Evolutionary conservation across 1,140 invertebrate species (phyloP).

Genomic region (Drosophila littoralis): DNA sequence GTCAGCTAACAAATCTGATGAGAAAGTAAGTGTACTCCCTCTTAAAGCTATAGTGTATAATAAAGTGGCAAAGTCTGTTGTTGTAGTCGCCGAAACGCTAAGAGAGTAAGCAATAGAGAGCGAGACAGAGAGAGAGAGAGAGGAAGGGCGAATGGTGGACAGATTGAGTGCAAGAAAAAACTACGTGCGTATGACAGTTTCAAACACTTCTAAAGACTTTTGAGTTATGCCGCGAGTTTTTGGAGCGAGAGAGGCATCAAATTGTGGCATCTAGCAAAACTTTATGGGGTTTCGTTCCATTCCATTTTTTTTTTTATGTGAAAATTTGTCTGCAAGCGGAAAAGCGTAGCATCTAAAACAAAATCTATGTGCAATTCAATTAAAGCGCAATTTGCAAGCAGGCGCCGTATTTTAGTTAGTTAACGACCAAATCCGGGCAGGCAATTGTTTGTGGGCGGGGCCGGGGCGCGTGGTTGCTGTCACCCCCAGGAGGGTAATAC

Average conservation of each 20-base stretch:
- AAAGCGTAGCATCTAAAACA: conserved; percentile 17
- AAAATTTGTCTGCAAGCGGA: conserved; percentile 21
- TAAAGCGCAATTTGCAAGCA: conserved; percentile 79
- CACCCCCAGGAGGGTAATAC: neutral
- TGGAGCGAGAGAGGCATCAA: conserved; percentile 35
- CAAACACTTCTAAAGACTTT: conserved; percentile 69
- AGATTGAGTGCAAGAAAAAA: conserved; percentile 21
- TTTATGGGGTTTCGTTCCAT: neutral
- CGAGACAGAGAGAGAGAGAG: conserved; percentile 9
- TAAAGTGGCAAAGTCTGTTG: conserved; percentile 63
- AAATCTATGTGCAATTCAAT: conserved; percentile 81
- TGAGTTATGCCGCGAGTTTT: conserved; percentile 57
- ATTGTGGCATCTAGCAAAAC: conserved; percentile 32
- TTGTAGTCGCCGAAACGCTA: conserved; percentile 19
- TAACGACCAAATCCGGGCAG: conserved; percentile 51
- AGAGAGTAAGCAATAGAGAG: conserved; percentile 10
- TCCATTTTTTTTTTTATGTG: neutral
- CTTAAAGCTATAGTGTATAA: conserved; percentile 9
- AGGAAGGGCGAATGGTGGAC: conserved; percentile 2
- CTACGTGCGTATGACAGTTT: conserved; percentile 75
- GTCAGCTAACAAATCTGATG: neutral
- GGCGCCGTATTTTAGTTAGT: conserved; percentile 74
- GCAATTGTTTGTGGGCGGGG: neutral
- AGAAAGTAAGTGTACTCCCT: neutral
- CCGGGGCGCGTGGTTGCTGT: neutral